Conservation (phyloP, 2,113 vertebrate genomes). For the Plestiodon gilberti region DNA sequence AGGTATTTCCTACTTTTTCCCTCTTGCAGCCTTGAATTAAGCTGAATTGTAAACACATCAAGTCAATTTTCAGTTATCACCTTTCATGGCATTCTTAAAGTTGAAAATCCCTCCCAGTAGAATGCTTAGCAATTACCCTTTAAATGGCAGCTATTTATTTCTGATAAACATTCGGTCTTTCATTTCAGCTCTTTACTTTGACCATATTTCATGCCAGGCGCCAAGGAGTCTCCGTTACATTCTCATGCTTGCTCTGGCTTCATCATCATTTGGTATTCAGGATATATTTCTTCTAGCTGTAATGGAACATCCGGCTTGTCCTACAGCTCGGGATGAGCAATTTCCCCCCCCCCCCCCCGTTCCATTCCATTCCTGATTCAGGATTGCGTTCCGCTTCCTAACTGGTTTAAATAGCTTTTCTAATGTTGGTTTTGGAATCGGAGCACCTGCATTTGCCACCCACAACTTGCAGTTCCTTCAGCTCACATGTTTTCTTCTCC, state of each 20-base stretch:
- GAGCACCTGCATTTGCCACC: too few species aligned
- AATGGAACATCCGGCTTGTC: neutral
- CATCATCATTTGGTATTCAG: neutral
- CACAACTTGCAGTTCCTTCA: too few species aligned
- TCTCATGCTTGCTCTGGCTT: neutral
- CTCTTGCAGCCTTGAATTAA: slow-evolving; percentile 10
- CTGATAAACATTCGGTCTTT: slow-evolving; percentile 28
- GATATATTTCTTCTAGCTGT: neutral
- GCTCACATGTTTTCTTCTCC: neutral
- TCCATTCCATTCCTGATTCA: too few species aligned
- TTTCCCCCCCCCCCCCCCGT: too few species aligned
- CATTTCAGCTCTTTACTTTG: slow-evolving; percentile 28
- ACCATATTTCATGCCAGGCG: slow-evolving; percentile 57
- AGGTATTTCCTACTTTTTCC: neutral
- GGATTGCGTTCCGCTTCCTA: too few species aligned
- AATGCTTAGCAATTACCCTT: slow-evolving; percentile 59
- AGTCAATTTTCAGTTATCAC: slow-evolving; percentile 14
- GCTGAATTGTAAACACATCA: neutral
- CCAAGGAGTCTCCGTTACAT: slow-evolving; percentile 53
- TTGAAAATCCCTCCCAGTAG: slow-evolving; percentile 56
- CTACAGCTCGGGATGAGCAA: too few species aligned
- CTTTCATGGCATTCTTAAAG: slow-evolving; percentile 44
- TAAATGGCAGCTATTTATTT: slow-evolving; percentile 55
- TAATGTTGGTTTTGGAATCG: too few species aligned
- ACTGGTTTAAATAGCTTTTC: too few species aligned